A percentile compares a stretch with the other conserved stretches of the same genome.
Conservation (phyloP, 1,140 invertebrate genomes). For the Drosophila yakuba region DNA sequence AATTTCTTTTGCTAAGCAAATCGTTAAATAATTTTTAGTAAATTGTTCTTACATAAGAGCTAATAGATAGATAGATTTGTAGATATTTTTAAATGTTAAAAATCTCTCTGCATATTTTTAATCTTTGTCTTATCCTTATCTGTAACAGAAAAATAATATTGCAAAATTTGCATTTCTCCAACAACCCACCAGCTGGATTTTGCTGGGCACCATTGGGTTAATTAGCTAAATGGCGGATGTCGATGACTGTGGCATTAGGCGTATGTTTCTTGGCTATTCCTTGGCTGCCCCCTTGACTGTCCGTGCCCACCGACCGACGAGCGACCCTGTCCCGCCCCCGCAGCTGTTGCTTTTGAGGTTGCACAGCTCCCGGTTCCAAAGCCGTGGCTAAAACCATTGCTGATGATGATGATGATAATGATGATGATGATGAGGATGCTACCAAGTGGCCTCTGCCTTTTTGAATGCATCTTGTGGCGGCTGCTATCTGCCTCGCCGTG, state of each 20-base stretch:
- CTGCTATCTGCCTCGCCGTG: conserved; percentile 70
- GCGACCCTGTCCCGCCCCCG: conserved; percentile 50
- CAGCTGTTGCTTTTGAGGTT: conserved; percentile 22
- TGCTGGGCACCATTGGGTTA: conserved; percentile 38
- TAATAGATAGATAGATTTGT: no score
- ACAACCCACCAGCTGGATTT: no score
- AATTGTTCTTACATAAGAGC: no score
- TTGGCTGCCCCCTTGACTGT: conserved; percentile 17
- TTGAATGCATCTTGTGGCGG: conserved; percentile 34
- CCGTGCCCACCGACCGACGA: conserved; percentile 12
- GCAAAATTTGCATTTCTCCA: background rate
- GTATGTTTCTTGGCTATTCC: conserved; percentile 71
- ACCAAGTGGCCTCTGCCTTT: conserved; percentile 41
- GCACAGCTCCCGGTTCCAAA: conserved; percentile 39
- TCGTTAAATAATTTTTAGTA: no score
- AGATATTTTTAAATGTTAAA: no score
- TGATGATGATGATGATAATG: conserved; percentile 15
- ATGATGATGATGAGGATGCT: conserved; percentile 27
- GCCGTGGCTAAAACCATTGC: conserved; percentile 9
- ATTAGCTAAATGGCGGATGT: conserved; percentile 77
- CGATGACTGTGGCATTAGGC: conserved; percentile 80
- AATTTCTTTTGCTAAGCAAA: no score
- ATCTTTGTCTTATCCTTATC: no score
- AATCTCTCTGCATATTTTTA: no score
- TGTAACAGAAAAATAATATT: background rate